Evolutionary conservation across 2,888 invertebrate species (phyloP), one percentile per base, ranked within the genome.

Genomic region (Eupithecia vulgata): DNA sequence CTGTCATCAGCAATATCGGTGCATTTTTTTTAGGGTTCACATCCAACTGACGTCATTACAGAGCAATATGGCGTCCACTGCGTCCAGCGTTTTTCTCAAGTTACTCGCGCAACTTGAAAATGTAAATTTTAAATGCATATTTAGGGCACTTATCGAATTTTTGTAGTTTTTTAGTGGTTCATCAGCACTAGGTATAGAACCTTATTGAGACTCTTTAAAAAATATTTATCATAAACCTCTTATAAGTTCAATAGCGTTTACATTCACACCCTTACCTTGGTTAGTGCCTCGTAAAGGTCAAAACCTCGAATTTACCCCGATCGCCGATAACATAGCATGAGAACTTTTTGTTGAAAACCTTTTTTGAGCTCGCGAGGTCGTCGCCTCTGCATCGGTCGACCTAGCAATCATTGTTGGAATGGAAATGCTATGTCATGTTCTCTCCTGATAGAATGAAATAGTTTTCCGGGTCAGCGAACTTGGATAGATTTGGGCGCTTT

Each of bases 401-500:
- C 72, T 71, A 70, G 73, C 72, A n/a, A 30, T 66, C 67, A 69
- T 76, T 76, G 76, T 76, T 76, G 40, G 45, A 73, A 76, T 76
- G 40, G 45, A 73, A 76, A 67, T 48, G 68, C 70, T 67, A 62
- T 52, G 68, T 71, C 61, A 73, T 71, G 67, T 21, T 67, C n/a
- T 68, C 65, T 66, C 57, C 42, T 68, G 71, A 72, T 68, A 74
- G 67, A 71, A 68, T 75, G 64, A 73, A 71, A 75, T 75, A 72
- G 74, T 74, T 76, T 74, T 69, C 73, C 73, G 76, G 75, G 79
- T 78, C 79, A 79, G 76, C 69, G 76, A 80, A 77, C 80, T 77
- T 62, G 59, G 52, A 72, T 77, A 71, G 68, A 72, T 61, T 72
- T 65, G 35, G 65, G 65, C 35, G 12, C 57, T 45, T 64, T 57